Base-by-base conservation (phyloP, 2,888 invertebrate species). In the Lucinisca nassula region DNA sequence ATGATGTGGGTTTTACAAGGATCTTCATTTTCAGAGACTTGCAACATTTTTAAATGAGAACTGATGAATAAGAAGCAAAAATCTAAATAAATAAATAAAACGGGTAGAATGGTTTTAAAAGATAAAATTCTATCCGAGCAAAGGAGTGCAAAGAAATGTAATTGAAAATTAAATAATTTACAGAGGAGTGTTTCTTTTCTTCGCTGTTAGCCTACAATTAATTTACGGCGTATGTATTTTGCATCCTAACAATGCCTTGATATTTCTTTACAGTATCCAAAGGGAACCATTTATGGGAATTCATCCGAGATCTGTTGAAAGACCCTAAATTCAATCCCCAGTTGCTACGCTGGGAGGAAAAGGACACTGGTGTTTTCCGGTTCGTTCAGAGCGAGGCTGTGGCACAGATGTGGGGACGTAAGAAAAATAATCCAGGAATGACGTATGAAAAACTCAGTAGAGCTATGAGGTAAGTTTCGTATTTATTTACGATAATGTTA, bases 381-480 rank as follows among this genome's bases (percentile, higher is more conserved):
- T 98, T 99, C 95, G 98, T 98, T n/a, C 98, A 98, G 93, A 98
- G 98, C 79, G 98, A 98, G 95, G 98, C 98, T 94, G 98, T 98
- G 14, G 98, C 98, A 0, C 97, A 98, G 94, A 97, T 98, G 79
- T 98, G 98, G 98, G 98, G 98, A 4, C 97, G 97, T 85, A 97
- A 98, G 95, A 98, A 98, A 95, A 98, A 98, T 96, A 98, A 98
- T 95, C 97, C 97, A 76, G 98, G 98, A 95, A 99, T 99, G 98
- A 98, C 98, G 73, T 99, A 98, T 95, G 98, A 98, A 96, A 99
- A 99, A 96, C 97, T 99, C 93, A 98, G 98, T 96, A 96, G 98
- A 90, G 98, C 98, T 35, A 98, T 99, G 98, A 97, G 98, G 98
- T 98, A 96, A 94, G 95, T 76, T 67, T 67, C 67, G 10, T 67